Conservation (phyloP, 2,888 invertebrate genomes). For the Acheta domesticus region DNA sequence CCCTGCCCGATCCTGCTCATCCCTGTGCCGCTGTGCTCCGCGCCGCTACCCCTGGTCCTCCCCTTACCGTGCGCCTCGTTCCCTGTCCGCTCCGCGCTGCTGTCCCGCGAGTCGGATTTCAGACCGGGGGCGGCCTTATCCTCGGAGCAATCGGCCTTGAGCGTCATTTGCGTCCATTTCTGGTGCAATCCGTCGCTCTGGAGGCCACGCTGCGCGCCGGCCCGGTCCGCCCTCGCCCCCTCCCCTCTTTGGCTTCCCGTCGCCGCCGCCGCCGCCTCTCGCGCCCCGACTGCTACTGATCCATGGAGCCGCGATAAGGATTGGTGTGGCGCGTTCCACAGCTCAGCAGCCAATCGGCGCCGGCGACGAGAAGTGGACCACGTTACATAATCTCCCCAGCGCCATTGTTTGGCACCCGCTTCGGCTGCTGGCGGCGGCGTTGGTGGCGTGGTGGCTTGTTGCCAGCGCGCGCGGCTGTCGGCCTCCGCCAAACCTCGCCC, state of each 20-base stretch:
- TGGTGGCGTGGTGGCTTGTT: not conserved
- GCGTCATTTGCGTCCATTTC: not conserved
- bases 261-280: conserved; percentile 44
- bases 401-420: conserved; percentile 18
- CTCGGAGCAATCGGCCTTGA: not conserved
- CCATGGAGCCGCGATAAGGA: conserved; percentile 6
- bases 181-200: not conserved
- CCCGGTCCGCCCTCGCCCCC: not conserved
- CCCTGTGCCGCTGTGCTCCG: too few species aligned
- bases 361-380: conserved; percentile 7
- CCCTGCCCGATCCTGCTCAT: too few species aligned
- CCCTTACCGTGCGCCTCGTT: too few species aligned
- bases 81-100: too few species aligned
- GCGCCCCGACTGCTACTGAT: conserved; percentile 38
- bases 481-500: not conserved
- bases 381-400: not conserved
- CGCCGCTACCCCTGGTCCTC: too few species aligned
- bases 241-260: not conserved
- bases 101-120: too few species aligned
- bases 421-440: not conserved
- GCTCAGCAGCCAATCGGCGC: not conserved
- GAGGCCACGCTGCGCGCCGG: too few species aligned
- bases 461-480: not conserved
- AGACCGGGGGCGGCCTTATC: not conserved
- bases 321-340: conserved; percentile 18